Base-by-base conservation (phyloP, 2,888 invertebrate species). In the Choristoneura rosaceana region DNA sequence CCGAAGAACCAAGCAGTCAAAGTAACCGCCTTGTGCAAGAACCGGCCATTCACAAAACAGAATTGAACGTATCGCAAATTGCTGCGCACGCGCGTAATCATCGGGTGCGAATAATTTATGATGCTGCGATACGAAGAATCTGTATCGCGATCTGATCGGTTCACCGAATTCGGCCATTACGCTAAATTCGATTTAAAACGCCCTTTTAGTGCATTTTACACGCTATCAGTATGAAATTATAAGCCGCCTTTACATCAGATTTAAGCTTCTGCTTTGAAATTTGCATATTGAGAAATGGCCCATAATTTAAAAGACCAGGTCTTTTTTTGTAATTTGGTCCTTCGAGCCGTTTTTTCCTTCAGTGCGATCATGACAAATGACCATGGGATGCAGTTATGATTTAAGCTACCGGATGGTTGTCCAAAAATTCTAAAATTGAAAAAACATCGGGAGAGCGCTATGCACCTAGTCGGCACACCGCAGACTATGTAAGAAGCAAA, bases 21-120 rank as follows among this genome's bases (percentile, higher is more conserved):
- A 43, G 34, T 33, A 15, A 78, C 68, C 45, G 71, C 71, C 79
- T 82, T 80, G 79, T 77, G 78, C 79, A 79, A 79, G 74, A 71
- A 68, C 60, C 73, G 67, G 69, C 79, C 79, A 81, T 80, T 81
- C 81, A 81, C 76, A 75, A 76, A 76, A 71, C 74, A 70, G 71
- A 76, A 74, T 77, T 79, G 78, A 80, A 80, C 78, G 78, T 76
- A 77, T 74, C 77, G 77, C 77, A 81, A 82, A 82, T 83, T 81
- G 81, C 80, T 80, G 65, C 61, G 69, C 69, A 43, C 63, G 62
- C 64, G 74, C 75, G 61, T 70, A 77, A 74, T 71, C 38, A 67
- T 58, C 65, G 69, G 71, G 71, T 67, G 69, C 69, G 71, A 66
- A 68, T 69, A 64, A 73, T 73, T 73, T 73, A 73, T 64, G 68